Evolutionary conservation across 1,140 invertebrate genomes (phyloP).

Genomic region (Patella vulgata): DNA sequence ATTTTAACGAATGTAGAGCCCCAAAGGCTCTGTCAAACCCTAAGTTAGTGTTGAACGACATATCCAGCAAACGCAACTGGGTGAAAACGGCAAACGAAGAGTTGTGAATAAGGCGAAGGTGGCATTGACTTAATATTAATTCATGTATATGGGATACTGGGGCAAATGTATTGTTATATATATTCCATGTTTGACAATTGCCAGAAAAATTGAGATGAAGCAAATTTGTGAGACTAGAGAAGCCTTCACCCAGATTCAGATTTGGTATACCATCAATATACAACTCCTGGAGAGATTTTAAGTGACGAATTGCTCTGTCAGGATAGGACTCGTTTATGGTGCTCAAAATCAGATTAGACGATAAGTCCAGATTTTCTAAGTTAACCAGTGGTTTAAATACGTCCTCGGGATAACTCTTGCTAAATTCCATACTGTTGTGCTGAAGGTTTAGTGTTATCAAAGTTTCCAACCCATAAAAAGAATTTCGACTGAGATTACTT

Average conservation of each 20-base stretch:
- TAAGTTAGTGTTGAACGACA: background rate
- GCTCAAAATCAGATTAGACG: too few species aligned
- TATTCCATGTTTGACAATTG: background rate
- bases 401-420: too few species aligned
- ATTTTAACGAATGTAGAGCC: conserved; percentile 2
- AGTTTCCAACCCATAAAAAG: too few species aligned
- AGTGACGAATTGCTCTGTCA: background rate
- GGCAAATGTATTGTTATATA: too few species aligned
- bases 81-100: conserved; percentile 2
- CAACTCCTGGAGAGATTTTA: background rate
- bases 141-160: background rate
- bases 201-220: background rate
- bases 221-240: background rate
- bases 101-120: conserved; percentile 8
- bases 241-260: conserved; percentile 1
- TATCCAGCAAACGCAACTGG: background rate
- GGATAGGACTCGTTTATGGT: conserved; percentile 1
- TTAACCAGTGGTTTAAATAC: too few species aligned
- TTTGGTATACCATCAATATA: conserved; percentile 5
- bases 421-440: too few species aligned
- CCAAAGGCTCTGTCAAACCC: conserved; percentile 2
- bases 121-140: background rate
- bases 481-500: too few species aligned
- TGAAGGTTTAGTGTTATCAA: too few species aligned
- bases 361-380: too few species aligned